Percentiles rank a stretch among this genome's conserved stretches.
Evolutionary conservation across 2,113 vertebrate species (phyloP).

Genomic region (Cyanoramphus novaezelandiae): DNA sequence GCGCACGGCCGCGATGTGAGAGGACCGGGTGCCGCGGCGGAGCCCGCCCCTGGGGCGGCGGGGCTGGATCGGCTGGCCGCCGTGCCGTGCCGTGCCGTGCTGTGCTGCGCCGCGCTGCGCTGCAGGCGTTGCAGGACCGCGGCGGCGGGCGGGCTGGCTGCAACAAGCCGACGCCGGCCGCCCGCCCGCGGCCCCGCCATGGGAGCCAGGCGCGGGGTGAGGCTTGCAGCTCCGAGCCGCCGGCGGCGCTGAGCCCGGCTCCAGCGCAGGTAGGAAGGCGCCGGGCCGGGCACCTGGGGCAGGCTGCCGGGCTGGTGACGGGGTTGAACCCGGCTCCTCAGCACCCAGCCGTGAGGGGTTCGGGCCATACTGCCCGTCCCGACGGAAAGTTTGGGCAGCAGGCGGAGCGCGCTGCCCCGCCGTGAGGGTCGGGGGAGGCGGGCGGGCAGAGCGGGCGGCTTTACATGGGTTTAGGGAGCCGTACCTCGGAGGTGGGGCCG

Average conservation of each 20-base stretch:
- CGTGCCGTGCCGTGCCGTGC: background rate
- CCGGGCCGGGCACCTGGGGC: background rate
- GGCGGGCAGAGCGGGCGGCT: background rate
- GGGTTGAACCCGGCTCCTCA: background rate
- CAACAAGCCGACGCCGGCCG: background rate
- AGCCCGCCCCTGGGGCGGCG: background rate
- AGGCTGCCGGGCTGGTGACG: background rate
- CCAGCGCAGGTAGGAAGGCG: background rate
- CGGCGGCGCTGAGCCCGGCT: background rate
- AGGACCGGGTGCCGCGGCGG: background rate
- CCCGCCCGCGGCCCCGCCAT: background rate
- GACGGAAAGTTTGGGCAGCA: background rate
- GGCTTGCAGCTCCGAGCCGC: background rate
- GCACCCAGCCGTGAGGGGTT: background rate
- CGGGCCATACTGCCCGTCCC: background rate
- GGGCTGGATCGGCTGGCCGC: background rate
- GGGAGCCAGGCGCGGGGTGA: background rate
- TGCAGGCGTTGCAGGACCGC: background rate
- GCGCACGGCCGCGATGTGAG: background rate
- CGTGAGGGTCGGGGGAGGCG: background rate
- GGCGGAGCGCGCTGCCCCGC: background rate
- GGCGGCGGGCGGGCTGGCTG: background rate
- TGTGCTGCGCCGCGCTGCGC: background rate
- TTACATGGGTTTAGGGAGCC: background rate
- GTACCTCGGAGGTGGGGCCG: background rate